Evolutionary conservation across 1,140 invertebrate species (phyloP).

Genomic region (Eumeta japonica): DNA sequence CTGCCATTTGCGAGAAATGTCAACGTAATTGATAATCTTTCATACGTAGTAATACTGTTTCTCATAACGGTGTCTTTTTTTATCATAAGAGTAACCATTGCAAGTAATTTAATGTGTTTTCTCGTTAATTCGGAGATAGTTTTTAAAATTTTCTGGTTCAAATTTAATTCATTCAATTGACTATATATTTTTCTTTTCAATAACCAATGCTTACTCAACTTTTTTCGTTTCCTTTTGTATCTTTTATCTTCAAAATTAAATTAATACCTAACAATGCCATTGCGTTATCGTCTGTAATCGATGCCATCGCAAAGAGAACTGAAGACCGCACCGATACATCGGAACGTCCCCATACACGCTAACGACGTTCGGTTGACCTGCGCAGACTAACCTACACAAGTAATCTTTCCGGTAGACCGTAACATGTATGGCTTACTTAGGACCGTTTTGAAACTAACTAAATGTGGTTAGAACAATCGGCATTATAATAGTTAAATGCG

Average conservation of each 20-base stretch:
- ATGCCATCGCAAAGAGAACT: slow-evolving; percentile 4
- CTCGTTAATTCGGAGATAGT: slow-evolving; percentile 16
- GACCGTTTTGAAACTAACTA: too few relatives aligned
- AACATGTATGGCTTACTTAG: too few relatives aligned
- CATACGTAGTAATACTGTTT: slow-evolving; percentile 17
- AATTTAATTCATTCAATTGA: slow-evolving; percentile 19
- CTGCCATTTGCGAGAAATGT: slow-evolving; percentile 19
- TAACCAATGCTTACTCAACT: slow-evolving; percentile 13
- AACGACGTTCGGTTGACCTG: slow-evolving; percentile 6
- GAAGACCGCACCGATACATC: slow-evolving; percentile 12
- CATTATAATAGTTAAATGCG: too few relatives aligned
- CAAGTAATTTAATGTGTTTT: slow-evolving; percentile 19
- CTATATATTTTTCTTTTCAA: slow-evolving; percentile 12
- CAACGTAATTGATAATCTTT: slow-evolving; percentile 19
- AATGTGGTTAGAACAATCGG: too few relatives aligned
- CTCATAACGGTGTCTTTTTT: slow-evolving; percentile 23
- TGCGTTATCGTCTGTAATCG: slow-evolving; percentile 3
- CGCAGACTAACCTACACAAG: too few relatives aligned
- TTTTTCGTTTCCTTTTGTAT: slow-evolving; percentile 2
- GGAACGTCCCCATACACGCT: slow-evolving; percentile 10
- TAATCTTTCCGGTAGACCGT: too few relatives aligned
- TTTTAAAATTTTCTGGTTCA: slow-evolving; percentile 17
- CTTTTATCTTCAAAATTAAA: slow-evolving; percentile 7
- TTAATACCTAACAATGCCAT: slow-evolving; percentile 1
- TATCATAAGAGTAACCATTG: slow-evolving; percentile 20